phyloP scores from a whole-genome alignment of 2,113 vertebrate species.

The Eurypyga helias region DNA sequence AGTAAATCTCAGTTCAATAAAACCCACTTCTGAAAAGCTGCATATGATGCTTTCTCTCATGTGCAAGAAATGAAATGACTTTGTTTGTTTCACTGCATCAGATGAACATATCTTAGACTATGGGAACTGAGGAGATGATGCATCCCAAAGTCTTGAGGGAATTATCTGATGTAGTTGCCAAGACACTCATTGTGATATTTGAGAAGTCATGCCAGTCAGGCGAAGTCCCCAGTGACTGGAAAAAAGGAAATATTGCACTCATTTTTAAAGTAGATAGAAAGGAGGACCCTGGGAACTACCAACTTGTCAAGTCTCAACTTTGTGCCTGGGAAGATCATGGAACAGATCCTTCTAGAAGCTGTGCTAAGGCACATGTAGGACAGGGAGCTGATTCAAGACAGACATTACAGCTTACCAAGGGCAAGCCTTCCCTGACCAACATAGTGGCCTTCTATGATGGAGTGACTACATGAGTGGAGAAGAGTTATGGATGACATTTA shows the following conservation, averaged over 20 bases:
- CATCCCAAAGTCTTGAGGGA: background rate
- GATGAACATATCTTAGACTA: background rate
- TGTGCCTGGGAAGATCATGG: background rate
- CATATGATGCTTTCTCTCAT: background rate
- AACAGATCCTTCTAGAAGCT: too few species aligned
- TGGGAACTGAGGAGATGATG: background rate
- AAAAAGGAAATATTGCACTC: background rate
- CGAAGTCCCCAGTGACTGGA: background rate
- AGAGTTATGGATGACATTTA: too few species aligned
- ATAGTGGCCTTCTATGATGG: too few species aligned
- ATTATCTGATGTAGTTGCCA: background rate
- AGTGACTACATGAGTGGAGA: too few species aligned
- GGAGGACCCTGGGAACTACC: background rate
- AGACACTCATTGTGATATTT: background rate
- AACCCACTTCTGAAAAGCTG: background rate
- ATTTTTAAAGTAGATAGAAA: background rate
- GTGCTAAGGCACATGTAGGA: too few species aligned
- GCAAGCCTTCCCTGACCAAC: too few species aligned
- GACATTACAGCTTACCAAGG: too few species aligned
- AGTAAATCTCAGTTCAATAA: background rate
- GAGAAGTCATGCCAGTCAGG: background rate
- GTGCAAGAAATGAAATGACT: background rate
- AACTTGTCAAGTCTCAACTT: background rate
- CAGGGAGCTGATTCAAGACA: too few species aligned
- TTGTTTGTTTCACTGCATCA: background rate